These are phyloP conservation scores for Dasysyrphus tricinctus DNA, from an alignment of 2,888 invertebrate species.

Conservation along the genomic window DNA sequence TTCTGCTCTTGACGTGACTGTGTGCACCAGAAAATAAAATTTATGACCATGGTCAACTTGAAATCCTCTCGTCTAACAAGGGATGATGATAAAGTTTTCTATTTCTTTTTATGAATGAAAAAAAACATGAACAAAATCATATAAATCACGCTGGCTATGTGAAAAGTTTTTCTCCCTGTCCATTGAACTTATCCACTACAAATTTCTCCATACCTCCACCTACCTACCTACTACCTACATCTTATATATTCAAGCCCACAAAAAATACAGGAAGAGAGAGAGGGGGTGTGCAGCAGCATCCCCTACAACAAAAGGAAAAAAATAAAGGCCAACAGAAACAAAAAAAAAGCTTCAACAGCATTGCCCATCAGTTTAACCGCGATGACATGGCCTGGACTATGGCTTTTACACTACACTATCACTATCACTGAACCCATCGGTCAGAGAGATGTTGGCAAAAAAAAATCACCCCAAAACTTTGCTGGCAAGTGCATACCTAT, in stretches of 20 bases:
- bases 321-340: constrained; percentile 38
- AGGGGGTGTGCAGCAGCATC: constrained; percentile 31
- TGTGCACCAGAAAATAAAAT: constrained; percentile 41
- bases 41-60: constrained; percentile 74
- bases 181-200: constrained; percentile 49
- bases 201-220: constrained; percentile 6
- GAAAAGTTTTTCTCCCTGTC: constrained; percentile 38
- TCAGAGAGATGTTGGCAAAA: constrained; percentile 57
- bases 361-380: constrained; percentile 83
- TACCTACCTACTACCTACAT: not conserved
- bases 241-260: constrained; percentile 21
- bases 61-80: constrained; percentile 64
- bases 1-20: constrained; percentile 51
- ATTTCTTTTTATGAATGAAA: not conserved
- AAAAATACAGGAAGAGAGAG: not conserved
- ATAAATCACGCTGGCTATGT: constrained; percentile 20
- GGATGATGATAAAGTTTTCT: constrained; percentile 54
- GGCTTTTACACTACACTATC: constrained; percentile 77
- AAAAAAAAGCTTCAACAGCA: constrained; percentile 61
- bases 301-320: constrained; percentile 18
- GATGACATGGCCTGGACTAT: constrained; percentile 82
- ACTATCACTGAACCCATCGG: constrained; percentile 76
- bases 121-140: constrained; percentile 21
- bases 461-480: constrained; percentile 38
- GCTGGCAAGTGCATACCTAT: constrained; percentile 17